Base-by-base conservation (phyloP, 2,888 invertebrate species). In the Drosophila kanekoi region DNA sequence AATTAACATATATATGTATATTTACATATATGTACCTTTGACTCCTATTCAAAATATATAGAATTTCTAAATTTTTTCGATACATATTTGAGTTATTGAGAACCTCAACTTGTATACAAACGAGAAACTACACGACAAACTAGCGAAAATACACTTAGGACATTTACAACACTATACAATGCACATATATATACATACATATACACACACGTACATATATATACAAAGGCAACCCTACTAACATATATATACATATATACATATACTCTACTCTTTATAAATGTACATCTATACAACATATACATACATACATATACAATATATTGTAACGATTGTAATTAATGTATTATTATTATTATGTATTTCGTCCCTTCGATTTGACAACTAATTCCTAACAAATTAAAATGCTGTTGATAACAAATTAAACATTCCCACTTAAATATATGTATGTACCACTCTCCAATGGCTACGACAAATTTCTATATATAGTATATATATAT, bases 71-170 rank as follows among this genome's bases (percentile, higher is more conserved):
- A 62, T 71, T 84, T 87, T 87, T 87, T 84, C 74, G 81, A 85
- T 87, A 87, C 76, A 87, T 85, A 89, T 89, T 89, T 75, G 87
- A 81, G 76, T 78, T 74, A 86, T 72, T 74, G 69, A 77, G 72
- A 69, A 73, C 63, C 65, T 77, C 74, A 79, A 80, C 67, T 82
- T 86, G 80, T 82, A 87, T 87, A 82, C 84, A 83, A 83, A 51
- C 51, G 43, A 64, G 68, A 64, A 43, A 64, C 37, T 37, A 69
- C 60, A 44, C 52, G 45, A 87, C 49, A 74, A 70, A 74, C 70
- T 77, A 83, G 77, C 68, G 44, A 89, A 88, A 51, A 51, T 38
- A 89, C 85, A 89, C 85, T 52, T 84, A 87, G 87, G 77, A 89
- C 81, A 89, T 81, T 87, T 88, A 63, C 74, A 69, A 83, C 68